Conservation (phyloP, 2,113 vertebrate species). For the Prinia subflava region DNA sequence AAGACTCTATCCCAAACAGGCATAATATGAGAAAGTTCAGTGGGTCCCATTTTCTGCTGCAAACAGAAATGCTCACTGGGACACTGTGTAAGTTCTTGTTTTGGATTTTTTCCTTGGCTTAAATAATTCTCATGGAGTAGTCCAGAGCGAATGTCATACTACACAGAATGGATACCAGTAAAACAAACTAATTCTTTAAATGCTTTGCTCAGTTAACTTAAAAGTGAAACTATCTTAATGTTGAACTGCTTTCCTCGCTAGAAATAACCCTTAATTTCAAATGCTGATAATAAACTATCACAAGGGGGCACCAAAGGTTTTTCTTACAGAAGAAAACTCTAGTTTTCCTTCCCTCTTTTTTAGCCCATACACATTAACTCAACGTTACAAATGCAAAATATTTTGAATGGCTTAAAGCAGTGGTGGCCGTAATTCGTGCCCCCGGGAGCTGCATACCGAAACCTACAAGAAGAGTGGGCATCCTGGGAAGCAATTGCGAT, state of each 20-base stretch:
- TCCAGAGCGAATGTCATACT: background rate
- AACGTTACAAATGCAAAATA: background rate
- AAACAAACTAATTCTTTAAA: background rate
- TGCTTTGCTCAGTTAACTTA: background rate
- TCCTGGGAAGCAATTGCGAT: background rate
- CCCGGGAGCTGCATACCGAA: background rate
- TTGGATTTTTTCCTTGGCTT: background rate
- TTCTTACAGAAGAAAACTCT: background rate
- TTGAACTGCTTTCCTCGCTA: background rate
- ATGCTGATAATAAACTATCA: background rate
- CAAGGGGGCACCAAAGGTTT: constrained; percentile 62
- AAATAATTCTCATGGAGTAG: background rate
- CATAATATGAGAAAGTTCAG: background rate
- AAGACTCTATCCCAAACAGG: background rate
- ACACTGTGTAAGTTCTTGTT: background rate
- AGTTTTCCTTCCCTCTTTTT: background rate
- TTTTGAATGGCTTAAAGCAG: background rate
- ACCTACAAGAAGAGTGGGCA: background rate
- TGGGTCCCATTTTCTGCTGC: background rate
- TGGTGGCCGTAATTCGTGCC: background rate
- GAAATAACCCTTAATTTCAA: background rate
- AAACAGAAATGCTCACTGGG: background rate
- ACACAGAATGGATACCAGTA: background rate
- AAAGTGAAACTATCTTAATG: background rate
- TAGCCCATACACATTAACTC: background rate